A percentile compares a stretch with the other conserved stretches of the same genome.
Conservation (phyloP, 2,113 vertebrate genomes). For the Puma concolor region DNA sequence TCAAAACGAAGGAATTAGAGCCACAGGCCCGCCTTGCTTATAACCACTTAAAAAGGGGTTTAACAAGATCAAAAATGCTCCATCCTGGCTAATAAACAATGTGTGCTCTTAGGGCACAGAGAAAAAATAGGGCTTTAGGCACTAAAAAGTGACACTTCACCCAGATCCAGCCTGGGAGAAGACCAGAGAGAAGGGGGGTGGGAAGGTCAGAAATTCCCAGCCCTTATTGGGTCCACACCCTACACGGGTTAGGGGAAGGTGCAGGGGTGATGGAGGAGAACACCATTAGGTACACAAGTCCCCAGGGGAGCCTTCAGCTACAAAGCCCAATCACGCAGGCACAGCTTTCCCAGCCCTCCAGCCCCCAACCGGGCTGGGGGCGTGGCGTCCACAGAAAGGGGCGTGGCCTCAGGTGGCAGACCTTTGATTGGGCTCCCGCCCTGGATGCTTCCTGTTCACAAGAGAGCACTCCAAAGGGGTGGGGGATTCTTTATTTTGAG, state of each 20-base stretch:
- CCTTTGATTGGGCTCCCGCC: neutral
- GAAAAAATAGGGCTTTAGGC: slow-evolving; percentile 77
- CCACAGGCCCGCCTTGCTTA: slow-evolving; percentile 49
- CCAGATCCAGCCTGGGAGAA: slow-evolving; percentile 80
- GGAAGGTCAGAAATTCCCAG: slow-evolving; percentile 58
- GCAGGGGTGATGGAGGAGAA: neutral
- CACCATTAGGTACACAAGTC: neutral
- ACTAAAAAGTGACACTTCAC: slow-evolving; percentile 75
- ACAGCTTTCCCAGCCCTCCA: neutral
- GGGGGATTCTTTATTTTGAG: too few relatives aligned
- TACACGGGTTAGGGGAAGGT: slow-evolving; percentile 2
- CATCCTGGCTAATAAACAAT: slow-evolving; percentile 62
- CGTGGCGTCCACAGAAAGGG: fast-evolving
- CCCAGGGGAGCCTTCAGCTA: neutral
- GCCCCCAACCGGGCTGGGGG: neutral
- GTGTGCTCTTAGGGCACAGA: slow-evolving; percentile 77
- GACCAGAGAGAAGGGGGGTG: slow-evolving; percentile 61
- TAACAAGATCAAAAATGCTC: slow-evolving; percentile 54
- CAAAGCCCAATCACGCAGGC: neutral
- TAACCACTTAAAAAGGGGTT: slow-evolving; percentile 36
- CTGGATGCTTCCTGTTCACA: slow-evolving; percentile 28
- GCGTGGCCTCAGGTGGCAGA: neutral
- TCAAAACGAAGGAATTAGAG: slow-evolving; percentile 51
- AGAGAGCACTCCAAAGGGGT: too few relatives aligned
- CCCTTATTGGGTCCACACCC: slow-evolving; percentile 58